Conservation (phyloP, 2,888 invertebrate species). For the Hemithea aestivaria region DNA sequence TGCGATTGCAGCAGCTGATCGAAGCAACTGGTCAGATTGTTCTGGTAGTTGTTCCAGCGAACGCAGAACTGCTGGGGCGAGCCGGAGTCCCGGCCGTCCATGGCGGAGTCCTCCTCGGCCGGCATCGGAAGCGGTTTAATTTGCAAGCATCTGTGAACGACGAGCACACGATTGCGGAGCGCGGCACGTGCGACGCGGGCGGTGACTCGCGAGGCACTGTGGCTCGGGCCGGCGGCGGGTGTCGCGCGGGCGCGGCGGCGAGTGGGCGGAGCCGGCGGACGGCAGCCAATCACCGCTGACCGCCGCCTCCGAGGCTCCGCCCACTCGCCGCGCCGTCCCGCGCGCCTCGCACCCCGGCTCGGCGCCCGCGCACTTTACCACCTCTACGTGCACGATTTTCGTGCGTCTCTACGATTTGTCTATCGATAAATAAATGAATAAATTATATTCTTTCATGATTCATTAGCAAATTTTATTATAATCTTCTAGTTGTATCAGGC, state of each 20-base stretch:
- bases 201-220: slow-evolving; percentile 66
- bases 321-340: slow-evolving; percentile 31
- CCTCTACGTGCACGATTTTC: slow-evolving; percentile 27
- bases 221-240: slow-evolving; percentile 30
- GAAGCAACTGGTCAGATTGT: slow-evolving; percentile 92
- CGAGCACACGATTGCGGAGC: slow-evolving; percentile 44
- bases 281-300: slow-evolving; percentile 45
- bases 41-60: slow-evolving; percentile 96
- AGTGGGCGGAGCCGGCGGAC: slow-evolving; percentile 45
- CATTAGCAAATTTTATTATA: too few species aligned
- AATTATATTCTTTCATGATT: too few species aligned
- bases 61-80: slow-evolving; percentile 94
- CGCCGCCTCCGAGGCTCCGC: slow-evolving; percentile 38
- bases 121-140: slow-evolving; percentile 71
- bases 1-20: slow-evolving; percentile 93
- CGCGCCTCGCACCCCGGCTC: slow-evolving; percentile 24
- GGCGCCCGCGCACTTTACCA: slow-evolving; percentile 20
- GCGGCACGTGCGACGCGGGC: slow-evolving; percentile 51
- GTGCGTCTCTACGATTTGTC: slow-evolving; percentile 7
- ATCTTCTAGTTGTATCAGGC: too few species aligned
- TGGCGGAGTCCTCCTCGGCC: slow-evolving; percentile 72
- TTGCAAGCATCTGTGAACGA: slow-evolving; percentile 68
- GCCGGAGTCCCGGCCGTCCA: slow-evolving; percentile 68
- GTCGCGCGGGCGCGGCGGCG: slow-evolving; percentile 35
- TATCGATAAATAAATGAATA: slow-evolving; percentile 13